Evolutionary conservation across 2,888 invertebrate species (phyloP), one percentile per base, ranked within the genome.

Genomic region (Glaucopsyche alexis): DNA sequence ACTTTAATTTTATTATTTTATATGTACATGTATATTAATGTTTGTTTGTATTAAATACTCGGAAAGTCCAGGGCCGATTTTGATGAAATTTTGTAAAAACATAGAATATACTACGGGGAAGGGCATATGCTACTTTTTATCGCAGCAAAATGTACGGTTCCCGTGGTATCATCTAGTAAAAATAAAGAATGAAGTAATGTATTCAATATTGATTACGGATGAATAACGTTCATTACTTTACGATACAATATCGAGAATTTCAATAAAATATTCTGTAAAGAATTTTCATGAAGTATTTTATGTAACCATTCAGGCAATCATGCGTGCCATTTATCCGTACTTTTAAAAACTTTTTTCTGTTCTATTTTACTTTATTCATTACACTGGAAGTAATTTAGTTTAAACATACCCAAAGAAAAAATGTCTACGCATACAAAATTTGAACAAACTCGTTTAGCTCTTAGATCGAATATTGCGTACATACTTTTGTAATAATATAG

Each of bases 221-320:
- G 60, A 60, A 60, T 60, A 60, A 38, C 6, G 29, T 29, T 60
- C 13, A 60, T 29, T 60, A 60, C 29, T 60, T 60, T 60, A 38
- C 60, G 29, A 38, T 7, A 60, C 60, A 47, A 47, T 47, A 47
- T 13, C 29, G 60, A 38, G 29, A 13, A 60, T 60, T 60, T 29
- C 60, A 60, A 60, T 38, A 60, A 60, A 60, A 60, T 60, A 1
- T 29, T 60, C 29, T 29, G 60, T 60, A 60, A 60, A 60, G 29
- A 60, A 60, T 60, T 60, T 60, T 13, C 14, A 60, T 60, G 29
- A 4, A 55, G 55, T 19, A 60, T 60, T 60, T 38, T 29, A 38
- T 60, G 60, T 60, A 29, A 29, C 29, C 60, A 13, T 60, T 60
- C 60, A 60, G 60, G 29, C 60, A 60, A 38, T 60, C 60, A 7